Base-by-base conservation (phyloP, 2,888 invertebrate species). In the Polyommatus icarus region DNA sequence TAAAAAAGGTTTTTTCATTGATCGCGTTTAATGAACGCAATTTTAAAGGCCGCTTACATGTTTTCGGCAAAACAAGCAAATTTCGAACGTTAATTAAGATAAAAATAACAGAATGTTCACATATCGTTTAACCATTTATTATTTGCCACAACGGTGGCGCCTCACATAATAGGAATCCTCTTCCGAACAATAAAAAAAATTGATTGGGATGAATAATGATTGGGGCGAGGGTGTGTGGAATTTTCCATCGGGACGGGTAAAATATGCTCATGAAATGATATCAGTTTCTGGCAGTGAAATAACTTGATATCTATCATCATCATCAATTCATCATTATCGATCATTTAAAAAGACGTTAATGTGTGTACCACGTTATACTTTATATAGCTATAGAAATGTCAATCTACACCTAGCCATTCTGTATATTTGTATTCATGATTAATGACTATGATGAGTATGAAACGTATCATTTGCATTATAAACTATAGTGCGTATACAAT, bases 201-300 rank as follows among this genome's bases (percentile, higher is more conserved):
- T 67, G 67, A 67, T 67, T 67, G 67, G 15, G 32, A 32, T 67
- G 67, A 67, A 67, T 67, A 67, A 67, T 67, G 67, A 67, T 67
- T 10, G 61, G 61, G 67, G 67, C 15, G 4, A 24, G 61, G 10
- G n/a, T 20, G n/a, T 61, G 67, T 18, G 67, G 32, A 67, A 67
- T 67, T 67, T 67, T 67, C 67, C 67, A 67, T 15, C 1, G 29
- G 29, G 29, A 20, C 3, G 67, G 29, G 67, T 67, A 3, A 32
- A 67, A 67, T 67, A 67, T 32, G 32, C 18, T 32, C 32, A 32
- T 32, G 29, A 32, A 29, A 67, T 67, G 1, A 32, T 29, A 67
- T 67, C 67, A 67, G 67, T 15, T 67, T 61, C 61, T 67, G 67
- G 6, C 67, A 32, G 18, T 15, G 24, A 61, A 61, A 67, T 29